phyloP scores from a whole-genome alignment of 2,797 vertebrate species.

The Clarias laeviceps region DNA sequence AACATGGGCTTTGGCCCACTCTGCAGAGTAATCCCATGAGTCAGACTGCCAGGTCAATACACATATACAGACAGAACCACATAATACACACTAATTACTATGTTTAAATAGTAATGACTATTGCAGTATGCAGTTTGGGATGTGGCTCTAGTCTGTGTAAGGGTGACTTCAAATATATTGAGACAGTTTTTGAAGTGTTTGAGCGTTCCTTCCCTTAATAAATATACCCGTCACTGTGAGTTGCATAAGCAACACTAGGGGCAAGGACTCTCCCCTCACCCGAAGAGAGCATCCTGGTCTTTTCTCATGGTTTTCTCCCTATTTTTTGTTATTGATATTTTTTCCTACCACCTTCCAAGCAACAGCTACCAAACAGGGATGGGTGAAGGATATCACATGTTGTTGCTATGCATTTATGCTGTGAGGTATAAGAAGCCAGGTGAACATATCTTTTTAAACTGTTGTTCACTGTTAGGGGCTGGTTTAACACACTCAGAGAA shows the following conservation, averaged over 20 bases:
- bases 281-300: no score
- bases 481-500: no score
- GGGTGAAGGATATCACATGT: no score
- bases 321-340: no score
- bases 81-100: conserved; percentile 3
- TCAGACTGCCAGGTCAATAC: neutral
- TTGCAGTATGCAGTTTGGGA: neutral
- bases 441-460: no score
- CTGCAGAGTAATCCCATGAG: neutral
- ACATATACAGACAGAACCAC: neutral
- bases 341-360: no score
- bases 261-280: no score
- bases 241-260: neutral
- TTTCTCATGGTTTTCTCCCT: no score
- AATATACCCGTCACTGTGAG: neutral
- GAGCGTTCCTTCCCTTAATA: neutral
- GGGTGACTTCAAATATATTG: neutral
- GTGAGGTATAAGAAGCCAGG: no score
- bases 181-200: neutral
- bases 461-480: no score
- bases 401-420: no score
- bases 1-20: neutral
- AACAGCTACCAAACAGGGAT: no score
- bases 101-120: neutral
- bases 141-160: neutral